Base-by-base conservation (phyloP, 30 jellyfish, hydroid and myxozoan species). In the Mastigias papua region DNA sequence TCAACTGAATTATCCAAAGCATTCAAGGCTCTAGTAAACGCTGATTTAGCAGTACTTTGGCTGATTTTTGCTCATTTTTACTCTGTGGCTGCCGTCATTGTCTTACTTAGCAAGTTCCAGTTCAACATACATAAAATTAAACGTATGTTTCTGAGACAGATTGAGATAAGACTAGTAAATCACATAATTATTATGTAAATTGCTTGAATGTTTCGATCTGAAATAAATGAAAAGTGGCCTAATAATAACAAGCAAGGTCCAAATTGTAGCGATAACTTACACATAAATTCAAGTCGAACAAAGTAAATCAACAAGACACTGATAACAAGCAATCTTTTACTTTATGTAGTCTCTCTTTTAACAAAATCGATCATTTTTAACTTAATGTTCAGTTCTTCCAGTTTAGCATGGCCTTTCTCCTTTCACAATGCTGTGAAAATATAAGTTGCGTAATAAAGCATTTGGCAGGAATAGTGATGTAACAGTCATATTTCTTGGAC, bases 11-110 rank as follows among this genome's bases (percentile, higher is more conserved):
- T 65, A 19, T 68, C 91, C 35, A 81, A 29, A 71, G 88, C 84
- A 68, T 81, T 69, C 84, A 34, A 69, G 37, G 88, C 84, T 70
- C 93, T 51, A 25, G 86, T 50, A 70, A 69, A 84, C 29, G 79
- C 87, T 70, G 80, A 73, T 84, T 69, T 84, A 54, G 93, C 93
- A 3, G 88, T 84, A 30, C 93, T 84, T 60, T 65, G 87, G 48
- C 68, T 80, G 74, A 84, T 69, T 71, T 84, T 84, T 8, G 79
- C 88, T 48, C 78, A 70, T 35, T 84, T 84, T 61, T 46, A 69
- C 70, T 69, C 79, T 72, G 54, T 73, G 5, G 86, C 88, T 23
- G 33, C 86, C 74, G 81, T 27, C 86, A 69, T 62, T 33, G 26
- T 81, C 54, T n/a, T 28, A 25, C 31, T 66, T 30, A 66, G 7